phyloP scores from a whole-genome alignment of 2,113 vertebrate species.

The Dasyurus viverrinus region DNA sequence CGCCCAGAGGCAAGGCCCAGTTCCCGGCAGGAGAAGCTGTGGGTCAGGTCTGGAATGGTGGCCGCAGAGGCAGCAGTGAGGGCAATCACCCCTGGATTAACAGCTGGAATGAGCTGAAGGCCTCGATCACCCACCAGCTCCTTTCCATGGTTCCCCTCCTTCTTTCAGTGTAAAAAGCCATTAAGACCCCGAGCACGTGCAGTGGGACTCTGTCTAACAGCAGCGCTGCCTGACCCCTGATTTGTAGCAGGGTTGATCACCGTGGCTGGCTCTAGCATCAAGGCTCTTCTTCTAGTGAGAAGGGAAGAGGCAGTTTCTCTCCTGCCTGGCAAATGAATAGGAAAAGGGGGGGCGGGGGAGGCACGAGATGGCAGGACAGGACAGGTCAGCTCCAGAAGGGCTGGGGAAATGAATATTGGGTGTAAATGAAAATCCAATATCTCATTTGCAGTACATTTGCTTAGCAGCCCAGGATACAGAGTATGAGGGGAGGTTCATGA shows the following conservation, averaged over 20 bases:
- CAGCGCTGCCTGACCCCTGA: constrained; percentile 75
- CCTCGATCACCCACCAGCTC: fast-evolving
- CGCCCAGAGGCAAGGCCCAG: constrained; percentile 23
- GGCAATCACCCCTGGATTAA: constrained; percentile 33
- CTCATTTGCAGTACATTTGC: constrained; percentile 49
- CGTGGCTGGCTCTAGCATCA: constrained; percentile 67
- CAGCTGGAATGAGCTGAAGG: background rate
- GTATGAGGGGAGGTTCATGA: background rate
- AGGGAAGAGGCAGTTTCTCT: constrained; percentile 6
- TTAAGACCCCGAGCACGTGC: constrained; percentile 73
- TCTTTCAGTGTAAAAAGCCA: constrained; percentile 64
- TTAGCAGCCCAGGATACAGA: background rate
- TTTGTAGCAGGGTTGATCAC: constrained; percentile 77
- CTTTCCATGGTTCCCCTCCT: background rate
- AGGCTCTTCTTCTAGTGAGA: constrained; percentile 72
- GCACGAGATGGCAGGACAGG: background rate
- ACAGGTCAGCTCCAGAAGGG: constrained; percentile 16
- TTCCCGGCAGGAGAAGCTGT: constrained; percentile 65
- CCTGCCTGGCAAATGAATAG: background rate
- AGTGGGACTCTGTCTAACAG: constrained; percentile 70
- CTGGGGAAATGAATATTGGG: background rate
- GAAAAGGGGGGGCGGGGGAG: background rate
- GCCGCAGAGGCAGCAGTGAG: background rate
- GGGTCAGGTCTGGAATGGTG: background rate
- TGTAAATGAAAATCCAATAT: constrained; percentile 54